Percentiles rank a stretch among this genome's conserved stretches.
These are phyloP conservation scores for Drosophila lacertosa DNA, from an alignment of 1,140 invertebrate genomes.

Conservation along the genomic window DNA sequence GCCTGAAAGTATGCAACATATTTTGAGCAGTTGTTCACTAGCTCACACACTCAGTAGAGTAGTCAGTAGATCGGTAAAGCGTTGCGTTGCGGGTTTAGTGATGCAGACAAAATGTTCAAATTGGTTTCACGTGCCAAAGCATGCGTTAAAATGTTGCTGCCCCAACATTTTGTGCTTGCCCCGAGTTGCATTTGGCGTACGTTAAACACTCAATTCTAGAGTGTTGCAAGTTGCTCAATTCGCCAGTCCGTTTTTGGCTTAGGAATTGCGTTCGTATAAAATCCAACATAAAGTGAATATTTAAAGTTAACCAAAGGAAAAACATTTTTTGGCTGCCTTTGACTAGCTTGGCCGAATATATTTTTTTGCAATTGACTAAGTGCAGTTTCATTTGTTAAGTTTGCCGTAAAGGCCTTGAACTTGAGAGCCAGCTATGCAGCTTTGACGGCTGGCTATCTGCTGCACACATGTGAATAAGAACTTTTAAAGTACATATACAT, in stretches of 20 bases:
- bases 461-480: slow-evolving; percentile 2
- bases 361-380: slow-evolving; percentile 1
- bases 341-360: background rate
- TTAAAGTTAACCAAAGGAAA: too few relatives aligned
- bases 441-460: background rate
- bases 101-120: slow-evolving; percentile 61
- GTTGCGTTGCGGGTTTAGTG: slow-evolving; percentile 15
- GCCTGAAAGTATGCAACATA: slow-evolving; percentile 41
- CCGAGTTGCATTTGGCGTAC: slow-evolving; percentile 34
- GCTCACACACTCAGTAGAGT: slow-evolving; percentile 2
- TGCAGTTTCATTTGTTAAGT: background rate
- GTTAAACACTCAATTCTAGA: background rate
- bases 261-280: too few relatives aligned
- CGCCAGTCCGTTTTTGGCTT: background rate
- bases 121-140: slow-evolving; percentile 61
- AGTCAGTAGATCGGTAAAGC: background rate
- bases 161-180: slow-evolving; percentile 20
- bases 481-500: slow-evolving; percentile 22
- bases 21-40: background rate
- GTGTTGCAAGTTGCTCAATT: background rate
- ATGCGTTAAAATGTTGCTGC: slow-evolving; percentile 63
- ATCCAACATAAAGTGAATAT: too few relatives aligned
- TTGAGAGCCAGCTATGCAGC: background rate
- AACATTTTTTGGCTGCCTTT: background rate
- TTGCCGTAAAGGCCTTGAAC: background rate